These are phyloP conservation scores for Trachelus tabidus DNA, from an alignment of 2,888 invertebrate species.

Conservation along the genomic window DNA sequence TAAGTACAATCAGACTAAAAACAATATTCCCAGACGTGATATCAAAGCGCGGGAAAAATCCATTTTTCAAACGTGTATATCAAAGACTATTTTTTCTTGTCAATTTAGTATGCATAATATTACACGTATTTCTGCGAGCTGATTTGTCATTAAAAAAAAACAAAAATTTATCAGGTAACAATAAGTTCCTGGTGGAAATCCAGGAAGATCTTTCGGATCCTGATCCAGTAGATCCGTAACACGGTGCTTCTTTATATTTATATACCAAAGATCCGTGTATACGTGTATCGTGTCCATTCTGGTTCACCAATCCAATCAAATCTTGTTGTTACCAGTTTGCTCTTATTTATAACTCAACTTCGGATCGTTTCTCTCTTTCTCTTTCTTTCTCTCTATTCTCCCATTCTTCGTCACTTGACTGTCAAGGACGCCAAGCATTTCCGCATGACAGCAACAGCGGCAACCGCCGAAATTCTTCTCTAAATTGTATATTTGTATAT, in stretches of 20 bases:
- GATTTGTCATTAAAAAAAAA: background rate
- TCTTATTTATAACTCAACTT: slow-evolving; percentile 10
- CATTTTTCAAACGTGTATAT: background rate
- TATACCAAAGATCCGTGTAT: background rate
- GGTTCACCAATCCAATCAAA: background rate
- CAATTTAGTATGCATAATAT: background rate
- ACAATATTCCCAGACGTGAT: background rate
- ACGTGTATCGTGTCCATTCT: background rate
- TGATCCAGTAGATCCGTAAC: background rate
- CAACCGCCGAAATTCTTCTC: background rate
- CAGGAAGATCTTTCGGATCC: background rate
- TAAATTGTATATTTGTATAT: background rate
- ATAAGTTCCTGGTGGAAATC: background rate
- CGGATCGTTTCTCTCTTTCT: slow-evolving; percentile 9
- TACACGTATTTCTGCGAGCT: background rate
- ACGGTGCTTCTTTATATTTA: background rate
- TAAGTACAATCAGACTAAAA: background rate
- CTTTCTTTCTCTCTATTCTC: slow-evolving; percentile 17
- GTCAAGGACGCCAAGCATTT: slow-evolving; percentile 22
- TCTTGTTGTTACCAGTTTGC: slow-evolving; percentile 2
- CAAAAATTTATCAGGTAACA: background rate
- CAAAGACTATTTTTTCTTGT: background rate
- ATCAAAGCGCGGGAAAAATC: background rate
- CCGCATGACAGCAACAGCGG: slow-evolving; percentile 17
- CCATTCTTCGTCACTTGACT: slow-evolving; percentile 18